Evolutionary conservation across 92 coral and sea anemone genomes (phyloP).

Genomic region (Anthopleura xanthogrammica): DNA sequence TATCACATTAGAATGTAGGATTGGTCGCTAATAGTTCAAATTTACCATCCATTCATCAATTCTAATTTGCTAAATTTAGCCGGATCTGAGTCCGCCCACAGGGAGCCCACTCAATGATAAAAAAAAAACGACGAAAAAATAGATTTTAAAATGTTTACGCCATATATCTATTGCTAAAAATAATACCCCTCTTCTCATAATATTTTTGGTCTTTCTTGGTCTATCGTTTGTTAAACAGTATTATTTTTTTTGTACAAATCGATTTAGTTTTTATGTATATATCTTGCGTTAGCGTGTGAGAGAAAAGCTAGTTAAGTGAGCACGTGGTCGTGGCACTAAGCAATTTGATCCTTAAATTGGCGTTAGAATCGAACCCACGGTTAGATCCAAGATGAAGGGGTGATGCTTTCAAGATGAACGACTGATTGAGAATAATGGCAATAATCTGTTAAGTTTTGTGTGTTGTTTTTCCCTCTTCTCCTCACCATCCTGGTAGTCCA

Average conservation of each 20-base stretch:
- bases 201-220: too few relatives aligned
- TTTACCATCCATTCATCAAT: background rate
- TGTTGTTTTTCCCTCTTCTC: background rate
- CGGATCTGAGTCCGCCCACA: too few relatives aligned
- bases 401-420: background rate
- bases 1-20: background rate
- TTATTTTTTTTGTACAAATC: background rate
- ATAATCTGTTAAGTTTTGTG: background rate
- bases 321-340: background rate
- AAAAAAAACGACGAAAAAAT: too few relatives aligned
- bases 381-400: conserved; percentile 5
- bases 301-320: background rate
- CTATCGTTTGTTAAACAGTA: too few relatives aligned
- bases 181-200: too few relatives aligned
- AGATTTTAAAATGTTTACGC: too few relatives aligned
- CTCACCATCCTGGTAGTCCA: background rate
- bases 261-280: background rate
- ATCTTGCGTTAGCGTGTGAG: too few relatives aligned
- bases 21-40: background rate
- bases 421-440: background rate
- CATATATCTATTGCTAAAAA: too few relatives aligned
- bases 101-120: too few relatives aligned
- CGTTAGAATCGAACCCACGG: background rate
- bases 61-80: background rate
- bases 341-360: background rate